Percentiles rank a stretch among this genome's conserved stretches.
phyloP scores from a whole-genome alignment of 2,888 invertebrate genomes.

The Apocheima hispidaria region DNA sequence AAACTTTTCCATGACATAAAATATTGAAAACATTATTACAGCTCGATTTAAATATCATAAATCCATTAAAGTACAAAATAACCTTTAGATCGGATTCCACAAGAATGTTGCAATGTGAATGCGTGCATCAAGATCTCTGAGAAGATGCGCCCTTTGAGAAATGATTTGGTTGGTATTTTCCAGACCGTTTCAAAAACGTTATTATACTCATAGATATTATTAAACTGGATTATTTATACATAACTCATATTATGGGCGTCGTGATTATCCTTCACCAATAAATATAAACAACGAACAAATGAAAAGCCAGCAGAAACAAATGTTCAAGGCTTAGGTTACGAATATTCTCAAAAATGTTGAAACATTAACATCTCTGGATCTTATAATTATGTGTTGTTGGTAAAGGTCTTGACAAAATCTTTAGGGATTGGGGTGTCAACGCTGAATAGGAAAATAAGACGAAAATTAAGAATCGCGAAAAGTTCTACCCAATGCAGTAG shows the following conservation, averaged over 20 bases:
- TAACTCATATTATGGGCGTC: too few species aligned
- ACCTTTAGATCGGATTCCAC: constrained; percentile 53
- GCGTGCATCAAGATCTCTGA: constrained; percentile 49
- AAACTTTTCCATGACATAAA: constrained; percentile 12
- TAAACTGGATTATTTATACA: too few species aligned
- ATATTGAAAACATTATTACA: constrained; percentile 3
- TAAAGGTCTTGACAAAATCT: background rate
- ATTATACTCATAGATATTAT: background rate
- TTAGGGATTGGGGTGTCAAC: too few species aligned
- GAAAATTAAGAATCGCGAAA: background rate
- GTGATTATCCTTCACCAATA: too few species aligned
- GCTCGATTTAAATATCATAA: constrained; percentile 34
- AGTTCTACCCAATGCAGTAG: background rate
- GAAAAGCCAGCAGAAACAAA: background rate
- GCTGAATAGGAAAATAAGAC: background rate
- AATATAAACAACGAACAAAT: too few species aligned
- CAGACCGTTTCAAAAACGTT: constrained; percentile 1
- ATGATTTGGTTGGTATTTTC: constrained; percentile 17
- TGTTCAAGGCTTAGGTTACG: background rate
- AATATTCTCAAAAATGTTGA: background rate
- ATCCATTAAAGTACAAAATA: constrained; percentile 44
- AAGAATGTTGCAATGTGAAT: constrained; percentile 48
- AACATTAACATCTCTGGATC: too few species aligned
- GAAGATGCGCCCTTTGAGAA: constrained; percentile 39
- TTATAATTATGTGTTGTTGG: too few species aligned